phyloP scores from a whole-genome alignment of 2,888 invertebrate genomes.

The Sympetrum striolatum region DNA sequence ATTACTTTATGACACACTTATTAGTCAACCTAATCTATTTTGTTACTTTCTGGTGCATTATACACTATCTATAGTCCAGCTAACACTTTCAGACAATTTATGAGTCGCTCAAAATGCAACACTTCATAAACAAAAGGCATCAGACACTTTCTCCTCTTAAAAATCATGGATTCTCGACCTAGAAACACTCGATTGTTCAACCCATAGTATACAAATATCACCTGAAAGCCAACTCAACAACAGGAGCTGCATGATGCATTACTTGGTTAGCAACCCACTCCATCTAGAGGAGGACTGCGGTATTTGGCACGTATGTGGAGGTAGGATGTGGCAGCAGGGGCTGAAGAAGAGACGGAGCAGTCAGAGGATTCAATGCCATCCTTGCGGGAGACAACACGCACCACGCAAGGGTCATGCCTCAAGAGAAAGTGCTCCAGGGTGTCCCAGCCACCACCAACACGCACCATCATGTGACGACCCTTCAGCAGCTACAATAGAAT shows the following conservation, averaged over 20 bases:
- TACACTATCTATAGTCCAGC: background rate
- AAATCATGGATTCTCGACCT: background rate
- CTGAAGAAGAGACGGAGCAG: slow-evolving; percentile 46
- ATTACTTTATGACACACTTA: background rate
- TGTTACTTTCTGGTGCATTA: background rate
- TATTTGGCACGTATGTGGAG: slow-evolving; percentile 77
- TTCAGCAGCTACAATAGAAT: slow-evolving; percentile 74
- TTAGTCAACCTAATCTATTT: background rate
- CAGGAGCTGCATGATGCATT: background rate
- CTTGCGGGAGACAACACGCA: slow-evolving; percentile 62
- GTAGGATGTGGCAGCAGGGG: slow-evolving; percentile 60
- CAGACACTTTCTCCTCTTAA: background rate
- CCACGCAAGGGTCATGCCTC: slow-evolving; percentile 87
- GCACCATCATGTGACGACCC: slow-evolving; percentile 94
- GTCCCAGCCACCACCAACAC: slow-evolving; percentile 94
- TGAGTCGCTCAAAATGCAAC: background rate
- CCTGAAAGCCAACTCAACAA: background rate
- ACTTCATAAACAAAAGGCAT: background rate
- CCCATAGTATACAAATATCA: background rate
- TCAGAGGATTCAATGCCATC: slow-evolving; percentile 55
- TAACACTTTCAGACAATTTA: background rate
- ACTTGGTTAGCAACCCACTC: slow-evolving; percentile 9
- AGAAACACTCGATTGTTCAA: background rate
- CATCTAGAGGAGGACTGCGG: slow-evolving; percentile 69
- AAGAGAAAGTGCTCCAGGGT: slow-evolving; percentile 90